Conservation (phyloP, 1,140 invertebrate species). For the Adoxophyes honmai region DNA sequence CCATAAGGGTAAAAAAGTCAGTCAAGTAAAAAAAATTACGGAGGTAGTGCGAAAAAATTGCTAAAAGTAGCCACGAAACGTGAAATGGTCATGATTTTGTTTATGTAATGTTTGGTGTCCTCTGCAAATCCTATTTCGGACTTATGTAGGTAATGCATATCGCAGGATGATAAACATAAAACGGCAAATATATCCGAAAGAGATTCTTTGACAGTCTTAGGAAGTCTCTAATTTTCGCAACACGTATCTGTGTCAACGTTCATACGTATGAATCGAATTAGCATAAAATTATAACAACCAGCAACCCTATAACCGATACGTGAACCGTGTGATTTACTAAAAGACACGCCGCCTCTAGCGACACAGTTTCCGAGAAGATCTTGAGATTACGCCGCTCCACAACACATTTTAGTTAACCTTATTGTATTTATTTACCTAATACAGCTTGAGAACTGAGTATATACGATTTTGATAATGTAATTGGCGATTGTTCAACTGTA, state of each 20-base stretch:
- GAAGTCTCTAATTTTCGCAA: no score
- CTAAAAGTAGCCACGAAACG: no score
- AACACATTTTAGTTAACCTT: constrained; percentile 15
- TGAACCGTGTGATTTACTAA: constrained; percentile 39
- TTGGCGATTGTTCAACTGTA: constrained; percentile 35
- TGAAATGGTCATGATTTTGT: no score
- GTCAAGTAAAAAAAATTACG: no score
- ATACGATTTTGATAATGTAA: constrained; percentile 35
- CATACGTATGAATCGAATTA: background rate
- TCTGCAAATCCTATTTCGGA: no score
- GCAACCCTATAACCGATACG: constrained; percentile 26
- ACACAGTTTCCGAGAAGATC: constrained; percentile 44
- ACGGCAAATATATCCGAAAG: no score
- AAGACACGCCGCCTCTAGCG: constrained; percentile 36
- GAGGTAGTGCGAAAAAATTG: no score
- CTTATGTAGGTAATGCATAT: no score
- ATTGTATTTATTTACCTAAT: constrained; percentile 35
- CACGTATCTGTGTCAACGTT: background rate
- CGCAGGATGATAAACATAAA: no score
- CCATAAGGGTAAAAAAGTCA: no score
- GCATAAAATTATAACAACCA: background rate
- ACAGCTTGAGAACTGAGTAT: constrained; percentile 33
- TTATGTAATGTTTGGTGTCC: no score
- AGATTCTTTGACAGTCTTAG: no score
- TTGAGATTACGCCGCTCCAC: constrained; percentile 31